Conservation (phyloP, 1,140 invertebrate genomes). For the Anagrus nilaparvatae region DNA sequence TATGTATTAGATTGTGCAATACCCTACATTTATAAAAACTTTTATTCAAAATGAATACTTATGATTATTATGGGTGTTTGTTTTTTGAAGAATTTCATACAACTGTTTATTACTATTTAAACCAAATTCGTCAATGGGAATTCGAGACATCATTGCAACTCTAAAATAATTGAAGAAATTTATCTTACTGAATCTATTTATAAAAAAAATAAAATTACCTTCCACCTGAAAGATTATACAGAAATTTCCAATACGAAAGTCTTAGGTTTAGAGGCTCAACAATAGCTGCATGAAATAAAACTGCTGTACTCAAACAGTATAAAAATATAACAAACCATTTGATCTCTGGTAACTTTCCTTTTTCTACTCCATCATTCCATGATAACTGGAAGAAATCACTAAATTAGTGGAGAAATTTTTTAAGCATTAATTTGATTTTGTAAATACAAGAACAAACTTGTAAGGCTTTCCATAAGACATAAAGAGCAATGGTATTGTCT, state of each 20-base stretch:
- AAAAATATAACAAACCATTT: conserved; percentile 55
- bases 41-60: conserved; percentile 28
- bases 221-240: conserved; percentile 63
- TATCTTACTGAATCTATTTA: conserved; percentile 1
- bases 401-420: conserved; percentile 10
- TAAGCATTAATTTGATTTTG: neutral
- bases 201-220: conserved; percentile 40
- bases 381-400: conserved; percentile 43
- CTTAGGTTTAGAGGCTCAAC: conserved; percentile 68
- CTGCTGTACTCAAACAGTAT: conserved; percentile 69
- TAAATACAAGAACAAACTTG: conserved; percentile 42
- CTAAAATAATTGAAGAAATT: too few relatives aligned
- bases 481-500: conserved; percentile 57
- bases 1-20: neutral
- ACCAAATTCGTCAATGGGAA: conserved; percentile 50
- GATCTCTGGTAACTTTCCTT: conserved; percentile 47
- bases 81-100: conserved; percentile 33
- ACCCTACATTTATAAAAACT: too few relatives aligned
- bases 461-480: conserved; percentile 61
- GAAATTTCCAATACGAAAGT: conserved; percentile 76
- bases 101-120: conserved; percentile 39
- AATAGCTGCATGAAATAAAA: conserved; percentile 71
- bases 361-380: conserved; percentile 49
- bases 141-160: conserved; percentile 45
- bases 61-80: conserved; percentile 28